A percentile compares a stretch with the other conserved stretches of the same genome.
These are phyloP conservation scores for Megamerina dolium DNA, from an alignment of 2,888 invertebrate species.

Conservation along the genomic window DNA sequence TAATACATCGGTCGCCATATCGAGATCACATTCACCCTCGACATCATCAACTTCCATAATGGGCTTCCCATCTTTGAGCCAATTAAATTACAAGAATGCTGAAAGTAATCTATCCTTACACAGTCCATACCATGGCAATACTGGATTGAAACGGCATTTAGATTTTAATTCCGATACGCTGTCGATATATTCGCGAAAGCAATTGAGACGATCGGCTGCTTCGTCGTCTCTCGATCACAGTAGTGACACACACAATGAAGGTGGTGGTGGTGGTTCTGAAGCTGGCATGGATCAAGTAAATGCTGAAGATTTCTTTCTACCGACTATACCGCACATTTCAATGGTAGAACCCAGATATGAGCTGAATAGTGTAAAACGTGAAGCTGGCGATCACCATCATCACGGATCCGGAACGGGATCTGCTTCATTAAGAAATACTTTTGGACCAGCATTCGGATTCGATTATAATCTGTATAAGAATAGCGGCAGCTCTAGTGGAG, in stretches of 20 bases:
- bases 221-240: conserved; percentile 22
- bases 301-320: conserved; percentile 46
- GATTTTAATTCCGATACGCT: conserved; percentile 41
- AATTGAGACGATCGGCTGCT: conserved; percentile 36
- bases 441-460: conserved; percentile 35
- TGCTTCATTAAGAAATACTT: conserved; percentile 34
- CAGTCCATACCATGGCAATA: conserved; percentile 14
- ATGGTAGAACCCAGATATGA: conserved; percentile 47
- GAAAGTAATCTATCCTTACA: conserved; percentile 16
- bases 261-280: conserved; percentile 34
- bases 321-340: conserved; percentile 46
- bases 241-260: conserved; percentile 20
- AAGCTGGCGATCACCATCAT: conserved; percentile 34
- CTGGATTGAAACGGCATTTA: conserved; percentile 33
- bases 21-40: conserved; percentile 28
- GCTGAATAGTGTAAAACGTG: conserved; percentile 43
- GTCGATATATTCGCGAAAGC: conserved; percentile 45
- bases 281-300: conserved; percentile 44
- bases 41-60: conserved; percentile 26
- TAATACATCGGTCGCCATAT: conserved; percentile 28
- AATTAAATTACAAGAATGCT: conserved; percentile 11
- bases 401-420: conserved; percentile 22
- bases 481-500: conserved; percentile 20
- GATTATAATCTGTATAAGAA: conserved; percentile 44
- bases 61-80: conserved; percentile 6